Percentiles rank a stretch among this genome's conserved stretches.
Conservation (phyloP, 2,888 invertebrate genomes). For the Bugulina stolonifera region DNA sequence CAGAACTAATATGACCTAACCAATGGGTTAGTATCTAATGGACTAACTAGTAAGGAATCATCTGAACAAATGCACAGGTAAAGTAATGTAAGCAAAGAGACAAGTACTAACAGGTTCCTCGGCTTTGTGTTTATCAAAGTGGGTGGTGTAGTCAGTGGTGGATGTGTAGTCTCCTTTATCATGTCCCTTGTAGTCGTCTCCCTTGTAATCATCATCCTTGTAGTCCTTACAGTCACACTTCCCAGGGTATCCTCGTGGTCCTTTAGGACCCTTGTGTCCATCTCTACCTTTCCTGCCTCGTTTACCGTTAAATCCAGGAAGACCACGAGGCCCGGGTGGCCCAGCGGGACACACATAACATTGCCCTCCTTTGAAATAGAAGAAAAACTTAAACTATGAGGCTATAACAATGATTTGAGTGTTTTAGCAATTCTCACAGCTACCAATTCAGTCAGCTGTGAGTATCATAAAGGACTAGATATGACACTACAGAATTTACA, state of each 20-base stretch:
- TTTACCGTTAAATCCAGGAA: slow-evolving; percentile 11
- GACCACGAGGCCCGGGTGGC: slow-evolving; percentile 13
- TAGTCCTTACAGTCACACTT: not conserved
- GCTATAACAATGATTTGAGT: too few relatives aligned
- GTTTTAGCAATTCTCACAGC: too few relatives aligned
- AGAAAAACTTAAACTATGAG: too few relatives aligned
- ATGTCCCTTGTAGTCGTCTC: not conserved
- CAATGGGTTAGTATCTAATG: too few relatives aligned
- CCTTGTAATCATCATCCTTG: not conserved
- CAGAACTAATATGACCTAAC: too few relatives aligned
- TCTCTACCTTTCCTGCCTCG: not conserved
- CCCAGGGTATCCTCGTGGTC: not conserved
- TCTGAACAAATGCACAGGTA: too few relatives aligned
- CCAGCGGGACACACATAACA: slow-evolving; percentile 23
- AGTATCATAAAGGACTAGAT: too few relatives aligned
- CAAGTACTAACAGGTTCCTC: not conserved
- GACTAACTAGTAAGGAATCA: too few relatives aligned
- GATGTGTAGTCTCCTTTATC: not conserved
- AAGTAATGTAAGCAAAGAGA: too few relatives aligned
- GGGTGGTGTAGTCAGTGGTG: not conserved
- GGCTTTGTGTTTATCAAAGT: not conserved
- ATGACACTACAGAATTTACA: too few relatives aligned
- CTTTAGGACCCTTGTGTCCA: not conserved
- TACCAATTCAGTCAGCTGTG: too few relatives aligned
- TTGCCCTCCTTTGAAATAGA: not conserved